A percentile compares a stretch with the other conserved stretches of the same genome.
These are phyloP conservation scores for Pomacea canaliculata DNA, from an alignment of 2,888 invertebrate species.

Conservation along the genomic window DNA sequence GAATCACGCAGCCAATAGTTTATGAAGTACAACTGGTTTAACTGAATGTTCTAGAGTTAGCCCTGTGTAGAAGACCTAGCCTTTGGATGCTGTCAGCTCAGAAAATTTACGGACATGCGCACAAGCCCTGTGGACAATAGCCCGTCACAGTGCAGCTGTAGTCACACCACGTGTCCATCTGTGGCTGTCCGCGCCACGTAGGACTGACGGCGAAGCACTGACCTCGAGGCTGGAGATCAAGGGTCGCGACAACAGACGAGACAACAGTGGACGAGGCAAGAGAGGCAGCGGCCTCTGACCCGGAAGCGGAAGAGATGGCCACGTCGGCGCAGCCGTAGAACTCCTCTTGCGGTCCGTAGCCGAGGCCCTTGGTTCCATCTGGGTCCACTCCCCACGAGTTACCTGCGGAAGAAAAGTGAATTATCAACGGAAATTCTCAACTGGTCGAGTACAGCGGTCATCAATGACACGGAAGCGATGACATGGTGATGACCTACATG, in stretches of 20 bases:
- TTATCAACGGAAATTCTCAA: too few relatives aligned
- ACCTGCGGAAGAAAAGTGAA: too few relatives aligned
- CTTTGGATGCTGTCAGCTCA: too few relatives aligned
- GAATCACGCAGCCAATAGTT: too few relatives aligned
- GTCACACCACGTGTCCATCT: background rate
- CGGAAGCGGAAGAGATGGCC: conserved; percentile 16
- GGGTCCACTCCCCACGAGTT: conserved; percentile 39
- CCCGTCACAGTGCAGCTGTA: background rate
- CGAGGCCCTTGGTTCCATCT: conserved; percentile 32
- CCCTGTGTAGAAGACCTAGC: too few relatives aligned
- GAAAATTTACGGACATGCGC: too few relatives aligned
- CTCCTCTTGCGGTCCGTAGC: conserved; percentile 44
- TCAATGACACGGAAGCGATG: too few relatives aligned
- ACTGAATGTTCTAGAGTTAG: too few relatives aligned
- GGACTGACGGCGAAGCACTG: background rate
- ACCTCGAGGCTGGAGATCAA: background rate
- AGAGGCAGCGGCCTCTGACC: background rate
- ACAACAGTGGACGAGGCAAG: background rate
- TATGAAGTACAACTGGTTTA: too few relatives aligned
- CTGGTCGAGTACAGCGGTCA: too few relatives aligned
- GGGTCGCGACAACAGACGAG: background rate
- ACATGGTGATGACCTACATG: too few relatives aligned
- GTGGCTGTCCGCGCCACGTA: background rate
- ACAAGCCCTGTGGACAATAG: too few relatives aligned
- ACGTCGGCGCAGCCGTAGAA: conserved; percentile 45